Evolutionary conservation across 2,797 vertebrate genomes (phyloP).

Genomic region (Zenarchopterus dispar): DNA sequence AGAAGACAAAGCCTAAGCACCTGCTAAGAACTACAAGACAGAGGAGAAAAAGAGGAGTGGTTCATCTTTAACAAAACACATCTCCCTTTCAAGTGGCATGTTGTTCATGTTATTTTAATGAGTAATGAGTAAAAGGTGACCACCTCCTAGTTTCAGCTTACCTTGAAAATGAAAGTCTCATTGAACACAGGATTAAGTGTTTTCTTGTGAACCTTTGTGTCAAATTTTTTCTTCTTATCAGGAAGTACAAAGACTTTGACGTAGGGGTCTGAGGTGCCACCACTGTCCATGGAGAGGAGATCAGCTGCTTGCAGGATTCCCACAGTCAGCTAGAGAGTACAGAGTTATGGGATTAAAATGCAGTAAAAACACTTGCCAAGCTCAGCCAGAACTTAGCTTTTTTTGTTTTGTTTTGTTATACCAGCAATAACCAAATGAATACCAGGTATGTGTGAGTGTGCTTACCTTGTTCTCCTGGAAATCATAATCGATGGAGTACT

Average conservation of each 20-base stretch:
- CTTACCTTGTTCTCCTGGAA: slow-evolving; percentile 93
- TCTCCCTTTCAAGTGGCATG: slow-evolving; percentile 16
- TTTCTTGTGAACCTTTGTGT: slow-evolving; percentile 98
- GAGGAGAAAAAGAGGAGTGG: neutral
- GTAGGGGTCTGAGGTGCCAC: slow-evolving; percentile 96
- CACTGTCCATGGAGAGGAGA: slow-evolving; percentile 94
- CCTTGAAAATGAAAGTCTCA: slow-evolving; percentile 96
- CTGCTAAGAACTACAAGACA: slow-evolving; percentile 4
- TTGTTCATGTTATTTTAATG: slow-evolving; percentile 34
- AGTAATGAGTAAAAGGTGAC: slow-evolving; percentile 24
- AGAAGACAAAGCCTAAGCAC: slow-evolving; percentile 27
- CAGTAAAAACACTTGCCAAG: neutral
- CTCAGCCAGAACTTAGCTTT: neutral
- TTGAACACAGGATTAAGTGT: slow-evolving; percentile 97
- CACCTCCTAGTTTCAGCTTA: slow-evolving; percentile 48
- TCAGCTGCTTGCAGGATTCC: slow-evolving; percentile 97
- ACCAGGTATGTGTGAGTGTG: neutral
- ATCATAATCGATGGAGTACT: slow-evolving; percentile 97
- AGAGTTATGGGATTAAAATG: neutral
- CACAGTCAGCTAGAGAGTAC: slow-evolving; percentile 86
- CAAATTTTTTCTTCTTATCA: slow-evolving; percentile 98
- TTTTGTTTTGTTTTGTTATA: no score
- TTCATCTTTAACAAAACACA: slow-evolving; percentile 29
- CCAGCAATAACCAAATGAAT: neutral
- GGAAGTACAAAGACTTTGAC: slow-evolving; percentile 96